Evolutionary conservation across 2,797 vertebrate species (phyloP), one percentile per base, ranked within the genome.

Genomic region (Clarias pachynema): DNA sequence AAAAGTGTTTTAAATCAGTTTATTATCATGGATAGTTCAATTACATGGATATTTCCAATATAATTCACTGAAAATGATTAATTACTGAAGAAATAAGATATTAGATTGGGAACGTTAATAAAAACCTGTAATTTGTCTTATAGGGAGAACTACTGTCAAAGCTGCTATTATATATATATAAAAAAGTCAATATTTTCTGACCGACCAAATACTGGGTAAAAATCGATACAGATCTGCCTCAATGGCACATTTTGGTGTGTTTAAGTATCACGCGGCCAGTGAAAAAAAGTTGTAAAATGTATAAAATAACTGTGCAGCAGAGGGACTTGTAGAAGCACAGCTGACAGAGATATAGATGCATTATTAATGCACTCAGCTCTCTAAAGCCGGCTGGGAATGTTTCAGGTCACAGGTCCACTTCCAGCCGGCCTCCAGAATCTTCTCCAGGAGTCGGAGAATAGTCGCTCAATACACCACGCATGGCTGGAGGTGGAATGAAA

Each of bases 331-430:
- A 77, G 34, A 65, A 37, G 53, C 62, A 77, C 31, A 63, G 83
- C 72, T 65, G 79, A 74, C 70, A 81, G 63, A 63, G 20, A 57
- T 81, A 87, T 68, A 20, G 68, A 72, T 87, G 74, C 16, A 82
- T 78, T 87, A 87, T 82, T 85, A 75, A 82, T 87, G 56, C 53
- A 63, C 37, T 69, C 72, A 59, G 63, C 57, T 65, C 68, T 57
- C 44, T 44, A 40, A 82, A 59, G 74, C 79, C n/a, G 5, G 5
- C 40, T 37, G 60, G 16, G 34, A 77, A 56, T 68, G 63, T 77
- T 82, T 69, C 44, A 56, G 69, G 69, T 70, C 79, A 62, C 79
- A 37, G 31, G 66, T 84, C 82, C 59, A 53, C 59, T 75, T 59
- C 69, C 24, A 29, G 44, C 79, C 73, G 37, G 29, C 70, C 59